A percentile compares a stretch with the other conserved stretches of the same genome.
Evolutionary conservation across 2,797 vertebrate species (phyloP).

Genomic region (Manis crassicaudata): DNA sequence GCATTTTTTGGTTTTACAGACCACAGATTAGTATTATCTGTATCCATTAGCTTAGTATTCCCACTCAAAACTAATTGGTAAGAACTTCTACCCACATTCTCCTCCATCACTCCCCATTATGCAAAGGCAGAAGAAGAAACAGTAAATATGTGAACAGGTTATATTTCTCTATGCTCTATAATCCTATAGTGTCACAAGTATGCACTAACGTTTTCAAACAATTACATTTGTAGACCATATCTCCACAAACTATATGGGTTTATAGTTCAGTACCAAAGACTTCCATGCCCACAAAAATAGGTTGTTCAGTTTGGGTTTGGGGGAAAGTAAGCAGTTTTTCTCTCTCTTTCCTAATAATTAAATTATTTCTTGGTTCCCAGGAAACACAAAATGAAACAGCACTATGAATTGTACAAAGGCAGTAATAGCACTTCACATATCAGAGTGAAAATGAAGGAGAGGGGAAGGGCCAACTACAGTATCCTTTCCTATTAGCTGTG

Average conservation of each 20-base stretch:
- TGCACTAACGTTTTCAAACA: background rate
- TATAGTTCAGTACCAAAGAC: background rate
- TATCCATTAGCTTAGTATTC: background rate
- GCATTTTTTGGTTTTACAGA: background rate
- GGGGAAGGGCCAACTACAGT: background rate
- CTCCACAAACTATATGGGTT: background rate
- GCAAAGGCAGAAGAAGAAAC: background rate
- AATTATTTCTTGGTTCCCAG: background rate
- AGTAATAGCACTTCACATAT: background rate
- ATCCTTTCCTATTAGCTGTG: background rate
- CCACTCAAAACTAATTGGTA: background rate
- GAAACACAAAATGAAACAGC: background rate
- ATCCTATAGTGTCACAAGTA: background rate
- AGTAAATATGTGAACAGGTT: background rate
- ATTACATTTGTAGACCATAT: background rate
- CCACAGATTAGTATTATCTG: background rate
- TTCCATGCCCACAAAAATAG: background rate
- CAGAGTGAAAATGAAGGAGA: background rate
- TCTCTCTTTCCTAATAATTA: background rate
- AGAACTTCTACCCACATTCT: background rate
- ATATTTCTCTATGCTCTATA: background rate
- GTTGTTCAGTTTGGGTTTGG: background rate
- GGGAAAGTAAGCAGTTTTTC: background rate
- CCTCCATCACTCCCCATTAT: background rate
- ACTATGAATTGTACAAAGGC: background rate